Percentiles rank a stretch among this genome's conserved stretches.
phyloP scores from a whole-genome alignment of 2,888 invertebrate species.

The Leucozona laternaria region DNA sequence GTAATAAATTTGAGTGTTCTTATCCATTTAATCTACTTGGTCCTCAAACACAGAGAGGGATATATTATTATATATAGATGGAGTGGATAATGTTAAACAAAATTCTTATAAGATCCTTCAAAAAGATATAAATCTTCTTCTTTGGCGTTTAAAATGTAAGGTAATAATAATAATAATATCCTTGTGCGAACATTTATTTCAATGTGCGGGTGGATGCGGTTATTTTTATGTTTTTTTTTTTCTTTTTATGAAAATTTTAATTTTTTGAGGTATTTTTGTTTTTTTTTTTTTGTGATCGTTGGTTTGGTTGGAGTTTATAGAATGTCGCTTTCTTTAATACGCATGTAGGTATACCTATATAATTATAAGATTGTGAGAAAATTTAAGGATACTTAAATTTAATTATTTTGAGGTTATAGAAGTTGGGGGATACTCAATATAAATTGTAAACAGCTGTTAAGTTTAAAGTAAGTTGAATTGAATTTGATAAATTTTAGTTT shows the following conservation, averaged over 20 bases:
- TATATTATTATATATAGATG: background rate
- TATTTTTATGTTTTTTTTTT: background rate
- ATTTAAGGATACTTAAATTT: too few species aligned
- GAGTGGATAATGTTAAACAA: slow-evolving; percentile 27
- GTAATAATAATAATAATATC: background rate
- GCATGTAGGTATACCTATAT: too few species aligned
- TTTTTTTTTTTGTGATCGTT: too few species aligned
- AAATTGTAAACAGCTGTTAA: too few species aligned
- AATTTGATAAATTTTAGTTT: too few species aligned
- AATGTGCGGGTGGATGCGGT: slow-evolving; percentile 8
- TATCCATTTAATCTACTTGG: slow-evolving; percentile 40
- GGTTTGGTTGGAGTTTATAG: too few species aligned
- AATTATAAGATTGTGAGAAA: too few species aligned
- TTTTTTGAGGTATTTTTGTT: background rate
- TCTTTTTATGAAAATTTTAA: background rate
- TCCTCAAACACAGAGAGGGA: background rate
- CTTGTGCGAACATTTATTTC: slow-evolving; percentile 22
- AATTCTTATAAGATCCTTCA: slow-evolving; percentile 26
- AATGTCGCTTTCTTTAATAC: too few species aligned
- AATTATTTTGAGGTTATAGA: too few species aligned
- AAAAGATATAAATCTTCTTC: slow-evolving; percentile 20
- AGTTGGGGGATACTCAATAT: too few species aligned
- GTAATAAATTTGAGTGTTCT: slow-evolving; percentile 36
- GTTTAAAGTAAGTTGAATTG: too few species aligned
- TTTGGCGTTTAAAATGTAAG: slow-evolving; percentile 2